phyloP scores from a whole-genome alignment of 2,888 invertebrate genomes.

The Aphodius granarius region DNA sequence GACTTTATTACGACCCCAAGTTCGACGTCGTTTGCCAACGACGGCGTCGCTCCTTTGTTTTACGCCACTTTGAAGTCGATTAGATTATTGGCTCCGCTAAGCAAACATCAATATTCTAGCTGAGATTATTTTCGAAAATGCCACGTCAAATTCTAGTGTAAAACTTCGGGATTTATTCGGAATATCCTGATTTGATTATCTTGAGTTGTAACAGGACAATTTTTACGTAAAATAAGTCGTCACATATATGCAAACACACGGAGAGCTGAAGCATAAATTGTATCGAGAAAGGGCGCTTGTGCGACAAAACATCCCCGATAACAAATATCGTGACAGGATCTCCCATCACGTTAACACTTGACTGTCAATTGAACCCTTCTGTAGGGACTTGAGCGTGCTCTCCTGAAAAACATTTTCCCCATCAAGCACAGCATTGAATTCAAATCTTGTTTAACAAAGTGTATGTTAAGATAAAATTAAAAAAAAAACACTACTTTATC shows the following conservation, averaged over 20 bases:
- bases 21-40: background rate
- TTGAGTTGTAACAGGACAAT: no score
- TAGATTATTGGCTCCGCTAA: background rate
- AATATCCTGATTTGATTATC: background rate
- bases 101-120: background rate
- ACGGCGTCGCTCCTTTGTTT: background rate
- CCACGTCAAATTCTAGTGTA: background rate
- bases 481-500: no score
- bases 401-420: background rate
- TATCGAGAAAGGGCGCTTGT: background rate
- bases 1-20: background rate
- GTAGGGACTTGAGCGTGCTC: background rate
- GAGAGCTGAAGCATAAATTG: background rate
- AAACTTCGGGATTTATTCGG: background rate
- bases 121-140: background rate
- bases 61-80: background rate
- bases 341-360: background rate
- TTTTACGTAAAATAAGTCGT: background rate
- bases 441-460: background rate
- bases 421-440: background rate
- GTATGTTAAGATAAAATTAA: no score
- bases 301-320: background rate
- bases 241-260: background rate
- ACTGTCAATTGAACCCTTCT: background rate
- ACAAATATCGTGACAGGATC: background rate